Conservation (phyloP, 2,888 invertebrate genomes). For the Tiliacea aurago region DNA sequence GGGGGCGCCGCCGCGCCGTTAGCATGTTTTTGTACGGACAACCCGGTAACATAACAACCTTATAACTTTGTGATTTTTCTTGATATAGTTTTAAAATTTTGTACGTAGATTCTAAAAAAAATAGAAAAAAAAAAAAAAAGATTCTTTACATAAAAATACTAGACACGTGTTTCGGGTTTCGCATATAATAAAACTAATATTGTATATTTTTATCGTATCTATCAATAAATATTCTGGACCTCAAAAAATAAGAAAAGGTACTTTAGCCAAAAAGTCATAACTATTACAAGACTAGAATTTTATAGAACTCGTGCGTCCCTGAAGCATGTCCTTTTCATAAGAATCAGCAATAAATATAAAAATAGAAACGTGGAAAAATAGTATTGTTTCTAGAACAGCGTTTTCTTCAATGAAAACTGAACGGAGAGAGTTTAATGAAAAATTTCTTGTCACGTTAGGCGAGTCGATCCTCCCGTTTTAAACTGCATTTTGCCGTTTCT, state of each 20-base stretch:
- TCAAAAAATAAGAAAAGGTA: neutral
- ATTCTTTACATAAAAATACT: too few relatives aligned
- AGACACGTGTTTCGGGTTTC: too few relatives aligned
- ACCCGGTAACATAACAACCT: too few relatives aligned
- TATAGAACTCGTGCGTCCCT: neutral
- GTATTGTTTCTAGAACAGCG: slow-evolving; percentile 20
- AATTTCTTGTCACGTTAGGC: slow-evolving; percentile 64
- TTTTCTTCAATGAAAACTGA: slow-evolving; percentile 29
- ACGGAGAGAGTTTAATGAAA: slow-evolving; percentile 65
- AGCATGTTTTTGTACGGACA: too few relatives aligned
- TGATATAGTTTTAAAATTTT: too few relatives aligned
- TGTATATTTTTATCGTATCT: too few relatives aligned
- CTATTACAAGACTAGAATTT: neutral
- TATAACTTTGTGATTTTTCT: too few relatives aligned
- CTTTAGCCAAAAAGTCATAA: neutral
- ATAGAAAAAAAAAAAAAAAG: too few relatives aligned
- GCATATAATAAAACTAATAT: too few relatives aligned
- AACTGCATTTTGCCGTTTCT: slow-evolving; percentile 47
- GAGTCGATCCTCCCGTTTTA: slow-evolving; percentile 56
- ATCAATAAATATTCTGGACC: too few relatives aligned
- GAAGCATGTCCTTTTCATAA: neutral
- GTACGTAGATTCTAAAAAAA: too few relatives aligned
- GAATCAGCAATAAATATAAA: slow-evolving; percentile 15
- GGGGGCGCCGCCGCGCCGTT: too few relatives aligned
- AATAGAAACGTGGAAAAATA: slow-evolving; percentile 23